These are phyloP conservation scores for Drosophila aff. DNA, from an alignment of 1,140 invertebrate species.

Conservation along the genomic window DNA sequence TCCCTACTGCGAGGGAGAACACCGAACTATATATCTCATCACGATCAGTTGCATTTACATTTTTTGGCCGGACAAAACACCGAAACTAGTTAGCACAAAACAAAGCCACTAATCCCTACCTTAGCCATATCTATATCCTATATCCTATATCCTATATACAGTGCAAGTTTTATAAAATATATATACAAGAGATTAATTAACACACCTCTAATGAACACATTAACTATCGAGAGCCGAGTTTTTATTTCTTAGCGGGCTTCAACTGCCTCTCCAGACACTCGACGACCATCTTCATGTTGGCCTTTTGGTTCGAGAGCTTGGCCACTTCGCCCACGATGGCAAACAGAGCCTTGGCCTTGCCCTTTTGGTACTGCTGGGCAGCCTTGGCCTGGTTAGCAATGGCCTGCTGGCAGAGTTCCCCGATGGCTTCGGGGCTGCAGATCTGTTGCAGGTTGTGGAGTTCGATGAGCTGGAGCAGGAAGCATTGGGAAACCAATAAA, in stretches of 20 bases:
- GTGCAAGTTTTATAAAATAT: conserved; percentile 62
- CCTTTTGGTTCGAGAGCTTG: conserved; percentile 87
- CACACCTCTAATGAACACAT: conserved; percentile 58
- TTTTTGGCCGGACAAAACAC: conserved; percentile 54
- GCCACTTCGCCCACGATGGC: conserved; percentile 87
- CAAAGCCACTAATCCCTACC: conserved; percentile 37
- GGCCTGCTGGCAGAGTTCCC: conserved; percentile 87
- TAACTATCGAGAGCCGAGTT: neutral
- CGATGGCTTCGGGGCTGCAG: conserved; percentile 87
- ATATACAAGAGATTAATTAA: conserved; percentile 44
- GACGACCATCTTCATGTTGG: conserved; percentile 88
- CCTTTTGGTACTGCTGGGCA: conserved; percentile 88
- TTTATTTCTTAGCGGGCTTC: conserved; percentile 35
- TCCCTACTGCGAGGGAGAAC: conserved; percentile 68
- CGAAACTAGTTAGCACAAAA: conserved; percentile 63
- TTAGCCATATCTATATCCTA: conserved; percentile 40
- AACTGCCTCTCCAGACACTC: conserved; percentile 87
- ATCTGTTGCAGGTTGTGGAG: conserved; percentile 89
- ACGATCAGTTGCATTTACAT: conserved; percentile 59
- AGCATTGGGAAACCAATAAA: too few relatives aligned
- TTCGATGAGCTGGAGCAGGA: conserved; percentile 87
- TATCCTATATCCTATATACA: conserved; percentile 43
- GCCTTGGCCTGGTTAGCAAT: conserved; percentile 89
- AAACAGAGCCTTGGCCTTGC: conserved; percentile 90
- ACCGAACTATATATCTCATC: conserved; percentile 66